phyloP scores from a whole-genome alignment of 92 coral and sea anemone species.

The Porites cylindrica region DNA sequence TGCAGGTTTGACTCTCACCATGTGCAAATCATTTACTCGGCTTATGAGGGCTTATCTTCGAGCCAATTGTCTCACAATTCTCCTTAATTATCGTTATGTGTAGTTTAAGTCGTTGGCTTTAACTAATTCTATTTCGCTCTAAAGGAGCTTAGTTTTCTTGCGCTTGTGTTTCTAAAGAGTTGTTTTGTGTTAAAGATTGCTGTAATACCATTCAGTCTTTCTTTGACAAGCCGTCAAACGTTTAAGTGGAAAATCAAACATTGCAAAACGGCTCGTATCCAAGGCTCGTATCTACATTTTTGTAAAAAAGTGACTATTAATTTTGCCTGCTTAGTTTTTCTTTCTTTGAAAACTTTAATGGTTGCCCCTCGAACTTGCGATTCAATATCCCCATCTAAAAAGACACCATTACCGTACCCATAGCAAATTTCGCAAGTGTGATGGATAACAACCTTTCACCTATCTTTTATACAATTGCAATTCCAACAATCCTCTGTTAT shows the following conservation, averaged over 20 bases:
- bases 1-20: not conserved
- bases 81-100: not conserved
- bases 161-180: not conserved
- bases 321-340: not conserved
- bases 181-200: slow-evolving; percentile 45
- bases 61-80: slow-evolving; percentile 6
- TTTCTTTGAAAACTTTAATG: no score
- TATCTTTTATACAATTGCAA: slow-evolving; percentile 2
- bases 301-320: not conserved
- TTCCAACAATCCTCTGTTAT: slow-evolving; percentile 29
- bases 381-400: no score
- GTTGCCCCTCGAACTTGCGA: no score
- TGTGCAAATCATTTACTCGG: not conserved
- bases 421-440: not conserved
- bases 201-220: not conserved
- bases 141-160: not conserved
- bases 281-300: not conserved
- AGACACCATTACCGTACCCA: no score
- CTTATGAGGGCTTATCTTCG: not conserved
- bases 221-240: slow-evolving; percentile 44
- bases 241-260: slow-evolving; percentile 24
- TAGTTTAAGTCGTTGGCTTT: not conserved
- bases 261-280: not conserved
- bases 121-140: not conserved
- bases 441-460: not conserved